A percentile compares a stretch with the other conserved stretches of the same genome.
These are phyloP conservation scores for Dipus sagitta DNA, from an alignment of 2,797 vertebrate genomes.

Conservation along the genomic window DNA sequence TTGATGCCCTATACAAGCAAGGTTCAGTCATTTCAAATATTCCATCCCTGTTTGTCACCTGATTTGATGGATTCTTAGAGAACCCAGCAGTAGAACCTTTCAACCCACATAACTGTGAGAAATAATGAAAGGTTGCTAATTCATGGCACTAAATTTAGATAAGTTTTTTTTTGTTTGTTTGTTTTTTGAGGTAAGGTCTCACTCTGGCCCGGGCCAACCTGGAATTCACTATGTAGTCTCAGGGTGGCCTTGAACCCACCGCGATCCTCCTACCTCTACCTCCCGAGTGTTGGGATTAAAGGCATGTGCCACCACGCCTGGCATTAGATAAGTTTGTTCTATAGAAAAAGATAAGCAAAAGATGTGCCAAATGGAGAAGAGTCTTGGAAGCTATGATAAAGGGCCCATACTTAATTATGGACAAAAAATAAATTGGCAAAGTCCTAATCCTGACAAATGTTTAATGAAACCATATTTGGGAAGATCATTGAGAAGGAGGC, in stretches of 20 bases:
- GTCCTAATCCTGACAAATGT: background rate
- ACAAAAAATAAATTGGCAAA: slow-evolving; percentile 50
- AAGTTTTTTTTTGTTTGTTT: too few species aligned
- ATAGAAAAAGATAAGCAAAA: slow-evolving; percentile 26
- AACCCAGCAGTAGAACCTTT: background rate
- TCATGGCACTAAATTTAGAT: background rate
- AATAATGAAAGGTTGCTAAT: slow-evolving; percentile 30
- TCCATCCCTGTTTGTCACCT: background rate
- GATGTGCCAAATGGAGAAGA: background rate
- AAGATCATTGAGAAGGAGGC: background rate
- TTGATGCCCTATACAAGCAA: slow-evolving; percentile 9
- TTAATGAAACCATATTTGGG: background rate
- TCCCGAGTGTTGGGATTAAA: too few species aligned
- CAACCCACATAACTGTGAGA: background rate
- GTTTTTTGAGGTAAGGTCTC: too few species aligned
- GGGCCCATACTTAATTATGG: background rate
- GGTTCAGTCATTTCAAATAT: background rate
- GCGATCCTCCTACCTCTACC: too few species aligned
- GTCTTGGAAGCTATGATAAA: background rate
- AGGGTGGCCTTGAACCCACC: too few species aligned
- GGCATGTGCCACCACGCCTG: too few species aligned
- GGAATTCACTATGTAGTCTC: too few species aligned
- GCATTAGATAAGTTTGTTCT: background rate
- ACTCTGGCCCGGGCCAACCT: too few species aligned
- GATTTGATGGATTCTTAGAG: background rate